Base-by-base conservation (phyloP, 2,797 vertebrate genomes). In the Pseudochaenichthys georgianus region DNA sequence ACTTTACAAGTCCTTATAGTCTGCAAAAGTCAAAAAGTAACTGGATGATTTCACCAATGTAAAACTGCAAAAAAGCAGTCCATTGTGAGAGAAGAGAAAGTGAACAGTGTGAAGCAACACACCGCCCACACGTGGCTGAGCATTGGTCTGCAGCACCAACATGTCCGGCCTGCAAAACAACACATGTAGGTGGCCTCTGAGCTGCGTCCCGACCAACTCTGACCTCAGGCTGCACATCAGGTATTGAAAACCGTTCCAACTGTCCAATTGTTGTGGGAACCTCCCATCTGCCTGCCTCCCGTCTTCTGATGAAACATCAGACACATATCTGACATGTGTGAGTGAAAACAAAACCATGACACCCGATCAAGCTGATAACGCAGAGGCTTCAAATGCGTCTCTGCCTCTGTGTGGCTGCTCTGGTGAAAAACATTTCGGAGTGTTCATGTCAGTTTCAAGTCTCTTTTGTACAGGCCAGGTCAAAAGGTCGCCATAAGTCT, bases 401-500 rank as follows among this genome's bases (percentile, higher is more conserved):
- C 45, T 69, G 60, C 5, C 12, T 71, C 42, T 57, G 64, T 84
- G 78, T 67, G 57, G 17, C 70, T 55, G 50, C 70, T 47, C 65
- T 75, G 67, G 68, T 77, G 79, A 77, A 80, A 84, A 89, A 81
- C 82, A 59, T 83, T 38, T 83, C 53, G 41, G 38, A 81, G 61
- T 52, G 75, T 73, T 67, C 58, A 5, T 87, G 82, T 92, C 86
- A 88, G 81, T 83, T 78, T 70, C 75, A 54, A 86, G 78, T 81
- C 82, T 91, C 82, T 87, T 88, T 90, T 87, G 81, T 73, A 65
- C 80, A 69, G 81, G 62, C 68, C 5, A 81, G 88, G 91, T 89
- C 87, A 93, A 75, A 81, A 86, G 85, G 93, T 83, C 88, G 88
- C 64, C 38, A n/a, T 78, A 80, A 88, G 84, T 80, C 71, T 82